A percentile compares a stretch with the other conserved stretches of the same genome.
Conservation (phyloP, 2,113 vertebrate species). For the Pomatorhinus ruficollis region DNA sequence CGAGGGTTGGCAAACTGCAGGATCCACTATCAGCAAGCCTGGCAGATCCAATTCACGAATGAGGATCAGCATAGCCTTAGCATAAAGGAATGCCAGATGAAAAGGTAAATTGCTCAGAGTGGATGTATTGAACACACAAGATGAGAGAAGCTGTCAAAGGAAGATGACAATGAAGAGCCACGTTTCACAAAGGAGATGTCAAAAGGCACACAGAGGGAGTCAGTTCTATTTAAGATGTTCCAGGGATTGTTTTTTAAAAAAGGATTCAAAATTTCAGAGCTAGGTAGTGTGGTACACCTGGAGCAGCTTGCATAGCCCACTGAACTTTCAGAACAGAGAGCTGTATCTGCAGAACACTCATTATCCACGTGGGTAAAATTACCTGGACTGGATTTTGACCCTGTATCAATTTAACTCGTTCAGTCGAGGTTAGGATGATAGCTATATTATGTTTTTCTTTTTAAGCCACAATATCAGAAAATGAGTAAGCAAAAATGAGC, state of each 20-base stretch:
- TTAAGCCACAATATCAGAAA: background rate
- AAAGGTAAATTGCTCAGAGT: background rate
- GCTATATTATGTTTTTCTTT: background rate
- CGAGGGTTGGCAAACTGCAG: background rate
- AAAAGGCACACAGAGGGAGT: background rate
- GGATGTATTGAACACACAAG: background rate
- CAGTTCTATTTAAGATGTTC: background rate
- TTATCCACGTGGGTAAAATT: background rate
- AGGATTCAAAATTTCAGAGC: background rate
- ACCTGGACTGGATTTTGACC: background rate
- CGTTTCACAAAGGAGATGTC: background rate
- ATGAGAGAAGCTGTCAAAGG: conserved; percentile 42
- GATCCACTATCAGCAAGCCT: background rate
- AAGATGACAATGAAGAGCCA: conserved; percentile 11
- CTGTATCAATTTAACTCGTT: background rate
- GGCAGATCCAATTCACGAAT: background rate
- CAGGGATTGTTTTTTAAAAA: background rate
- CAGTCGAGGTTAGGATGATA: background rate
- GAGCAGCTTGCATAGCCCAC: background rate
- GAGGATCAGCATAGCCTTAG: conserved; percentile 4
- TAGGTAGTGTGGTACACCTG: background rate
- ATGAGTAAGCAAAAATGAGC: background rate
- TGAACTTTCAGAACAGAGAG: background rate
- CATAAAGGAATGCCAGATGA: conserved; percentile 26
- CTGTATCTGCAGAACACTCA: background rate